Base-by-base conservation (phyloP, 2,888 invertebrate genomes). In the Sclerodermus sp. region DNA sequence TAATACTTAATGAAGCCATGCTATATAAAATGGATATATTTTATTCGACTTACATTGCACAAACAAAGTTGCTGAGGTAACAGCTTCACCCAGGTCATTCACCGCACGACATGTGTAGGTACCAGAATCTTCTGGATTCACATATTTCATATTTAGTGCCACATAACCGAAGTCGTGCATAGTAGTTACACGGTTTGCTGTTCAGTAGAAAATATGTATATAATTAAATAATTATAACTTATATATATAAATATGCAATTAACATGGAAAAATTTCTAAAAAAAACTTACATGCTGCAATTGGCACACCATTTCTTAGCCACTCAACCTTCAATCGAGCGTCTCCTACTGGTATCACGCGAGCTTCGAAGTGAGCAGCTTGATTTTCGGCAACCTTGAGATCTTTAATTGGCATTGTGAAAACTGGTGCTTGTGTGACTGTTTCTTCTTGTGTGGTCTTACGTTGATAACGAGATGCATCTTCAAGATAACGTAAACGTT, bases 151-250 rank as follows among this genome's bases (percentile, higher is more conserved):
- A 68, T 95, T 94, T 14, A 94, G 82, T 34, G 96, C 95, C 18
- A 97, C 97, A 76, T 96, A 97, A 42, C 98, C 98, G 76, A 98
- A 97, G 77, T 99, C 98, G 74, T 97, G 94, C 89, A 96, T 93
- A 9, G 96, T 95, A 38, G 92, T 91, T 29, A 91, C 83, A 53
- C 93, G 90, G 74, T 93, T 93, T n/a, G 93, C 89, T 89, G 62
- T 30, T 42, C 17, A 31, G 14, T 10, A 13, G 8, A 13, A 16
- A 45, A 76, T n/a, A n/a, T n/a, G n/a, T n/a, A n/a, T n/a, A n/a
- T n/a, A n/a, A n/a, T n/a, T n/a, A n/a, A n/a, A n/a, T n/a, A n/a
- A n/a, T n/a, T n/a, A n/a, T n/a, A n/a, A n/a, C n/a, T n/a, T n/a
- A n/a, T n/a, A n/a, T n/a, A n/a, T n/a, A n/a, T n/a, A n/a, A n/a